Conservation (phyloP, 1,140 invertebrate genomes). For the Lepidurus couesii region DNA sequence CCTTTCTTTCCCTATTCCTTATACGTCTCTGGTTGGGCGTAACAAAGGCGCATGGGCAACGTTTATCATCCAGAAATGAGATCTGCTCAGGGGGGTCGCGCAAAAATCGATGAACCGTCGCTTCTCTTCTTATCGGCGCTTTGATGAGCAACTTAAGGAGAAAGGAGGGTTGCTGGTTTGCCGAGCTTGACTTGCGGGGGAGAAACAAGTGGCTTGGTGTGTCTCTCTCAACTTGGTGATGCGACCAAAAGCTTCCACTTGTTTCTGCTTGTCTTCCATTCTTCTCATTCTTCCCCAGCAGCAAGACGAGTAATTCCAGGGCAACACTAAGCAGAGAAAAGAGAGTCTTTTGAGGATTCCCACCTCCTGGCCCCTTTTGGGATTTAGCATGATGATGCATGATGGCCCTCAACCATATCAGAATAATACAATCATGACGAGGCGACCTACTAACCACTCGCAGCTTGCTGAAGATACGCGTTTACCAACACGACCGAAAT, state of each 20-base stretch:
- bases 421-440: not conserved
- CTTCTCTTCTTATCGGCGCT: not conserved
- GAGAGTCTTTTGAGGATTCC: not conserved
- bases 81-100: conserved; percentile 17
- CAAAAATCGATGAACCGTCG: conserved; percentile 15
- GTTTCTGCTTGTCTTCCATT: not conserved
- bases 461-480: not conserved
- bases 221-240: not conserved
- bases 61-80: conserved; percentile 22
- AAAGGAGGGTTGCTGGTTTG: not conserved
- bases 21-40: conserved; percentile 6
- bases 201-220: conserved; percentile 1
- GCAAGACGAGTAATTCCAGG: not conserved
- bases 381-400: too few species aligned
- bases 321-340: not conserved
- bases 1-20: not conserved
- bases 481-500: too few species aligned
- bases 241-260: not conserved
- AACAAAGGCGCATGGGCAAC: conserved; percentile 5
- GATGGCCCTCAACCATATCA: too few species aligned
- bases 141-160: not conserved
- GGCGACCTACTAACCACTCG: not conserved
- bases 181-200: not conserved
- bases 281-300: not conserved
- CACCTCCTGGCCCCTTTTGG: not conserved